Evolutionary conservation across 2,797 vertebrate genomes (phyloP), one percentile per base, ranked within the genome.

Genomic region (Spondyliosoma cantharus): DNA sequence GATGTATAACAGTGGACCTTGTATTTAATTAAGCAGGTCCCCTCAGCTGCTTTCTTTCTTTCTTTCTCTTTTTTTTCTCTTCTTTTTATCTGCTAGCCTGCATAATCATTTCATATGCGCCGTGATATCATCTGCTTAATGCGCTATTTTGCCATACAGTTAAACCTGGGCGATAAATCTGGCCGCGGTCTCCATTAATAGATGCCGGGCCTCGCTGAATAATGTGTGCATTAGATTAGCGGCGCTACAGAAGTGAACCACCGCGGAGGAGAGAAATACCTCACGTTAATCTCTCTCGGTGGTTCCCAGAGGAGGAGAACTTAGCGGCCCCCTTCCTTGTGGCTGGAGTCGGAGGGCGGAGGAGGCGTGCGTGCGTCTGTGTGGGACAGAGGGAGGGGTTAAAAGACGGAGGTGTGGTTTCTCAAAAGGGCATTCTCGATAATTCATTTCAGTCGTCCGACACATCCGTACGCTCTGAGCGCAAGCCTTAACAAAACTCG

Each of bases 71-170:
- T 80, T 76, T 82, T 88, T 60, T 65, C 7, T 32, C 29, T 37
- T 57, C 66, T 60, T 81, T 78, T 83, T 86, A 92, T 91, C 89
- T 89, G 80, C 87, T 86, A 90, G 88, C 90, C 86, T 77, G 92
- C 90, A 91, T 94, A 95, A 95, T 95, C 87, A 94, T 95, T 95
- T 93, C 88, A 92, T 92, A 94, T 92, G 90, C 67, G 65, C 71
- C 42, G 60, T 86, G 90, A 95, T 95, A 95, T 95, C 93, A 95
- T 95, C 94, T 94, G 93, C 94, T 92, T 95, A 95, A 96, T 95
- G 94, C 42, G 91, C 92, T 94, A 93, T 95, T 95, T 95, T 95
- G 94, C 93, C 90, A 94, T 95, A 94, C 91, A 93, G 94, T 94
- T 95, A 95, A 95, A 95, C 86, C 91, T 80, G 84, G 85, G 92